A percentile compares a stretch with the other conserved stretches of the same genome.
phyloP scores from a whole-genome alignment of 2,797 vertebrate species.

The Gallinago nigripennis region DNA sequence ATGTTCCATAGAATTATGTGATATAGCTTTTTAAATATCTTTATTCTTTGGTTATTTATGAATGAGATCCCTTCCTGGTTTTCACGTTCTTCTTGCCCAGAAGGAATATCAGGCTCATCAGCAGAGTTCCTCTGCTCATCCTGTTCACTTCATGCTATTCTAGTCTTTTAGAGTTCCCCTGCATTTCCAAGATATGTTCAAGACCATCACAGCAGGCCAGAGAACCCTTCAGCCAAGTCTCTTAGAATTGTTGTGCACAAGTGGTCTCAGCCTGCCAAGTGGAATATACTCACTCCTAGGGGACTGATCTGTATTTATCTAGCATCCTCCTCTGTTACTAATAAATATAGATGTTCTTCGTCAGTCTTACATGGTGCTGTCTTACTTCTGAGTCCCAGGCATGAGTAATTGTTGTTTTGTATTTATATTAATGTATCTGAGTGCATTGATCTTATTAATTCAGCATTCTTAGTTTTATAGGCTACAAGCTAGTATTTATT shows the following conservation, averaged over 20 bases:
- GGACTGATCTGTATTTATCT: slow-evolving; percentile 32
- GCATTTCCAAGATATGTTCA: background rate
- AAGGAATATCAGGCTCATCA: background rate
- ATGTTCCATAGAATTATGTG: background rate
- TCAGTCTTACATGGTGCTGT: background rate
- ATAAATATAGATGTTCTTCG: slow-evolving; percentile 42
- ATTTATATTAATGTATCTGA: background rate
- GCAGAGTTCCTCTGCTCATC: background rate
- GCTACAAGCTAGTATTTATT: slow-evolving; percentile 1
- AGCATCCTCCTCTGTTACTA: slow-evolving; percentile 41
- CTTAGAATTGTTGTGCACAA: slow-evolving; percentile 1
- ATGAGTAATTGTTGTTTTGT: background rate
- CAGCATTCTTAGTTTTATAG: slow-evolving; percentile 15
- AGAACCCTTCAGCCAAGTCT: slow-evolving; percentile 37
- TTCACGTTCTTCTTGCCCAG: background rate
- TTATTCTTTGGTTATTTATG: background rate
- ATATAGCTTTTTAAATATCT: slow-evolving; percentile 10
- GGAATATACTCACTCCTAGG: slow-evolving; percentile 29
- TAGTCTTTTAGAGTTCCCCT: background rate
- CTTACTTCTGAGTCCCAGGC: slow-evolving; percentile 20
- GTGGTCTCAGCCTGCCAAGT: slow-evolving; percentile 12
- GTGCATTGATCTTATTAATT: slow-evolving; percentile 8
- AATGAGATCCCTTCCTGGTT: background rate
- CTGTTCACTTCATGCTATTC: background rate
- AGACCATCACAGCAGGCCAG: slow-evolving; percentile 42